Evolutionary conservation across 1,140 invertebrate species (phyloP).

Genomic region (Phymorhynchus buccinoides): DNA sequence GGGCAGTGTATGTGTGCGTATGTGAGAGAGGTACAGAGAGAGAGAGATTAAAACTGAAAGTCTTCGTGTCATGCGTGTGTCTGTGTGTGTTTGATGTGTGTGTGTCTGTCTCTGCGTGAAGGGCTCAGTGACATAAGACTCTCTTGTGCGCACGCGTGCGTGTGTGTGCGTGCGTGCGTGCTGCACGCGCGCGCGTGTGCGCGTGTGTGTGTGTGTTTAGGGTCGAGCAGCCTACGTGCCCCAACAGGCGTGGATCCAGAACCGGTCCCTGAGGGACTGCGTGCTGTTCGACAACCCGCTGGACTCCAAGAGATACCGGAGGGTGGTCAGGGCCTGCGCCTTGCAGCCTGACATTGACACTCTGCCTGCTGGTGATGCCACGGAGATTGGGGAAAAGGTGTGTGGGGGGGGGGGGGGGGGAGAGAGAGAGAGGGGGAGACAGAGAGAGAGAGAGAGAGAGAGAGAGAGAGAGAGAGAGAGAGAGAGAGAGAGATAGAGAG

Average conservation of each 20-base stretch:
- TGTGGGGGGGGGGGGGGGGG: neutral
- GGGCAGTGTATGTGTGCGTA: too few relatives aligned
- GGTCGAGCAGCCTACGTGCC: conserved; percentile 81
- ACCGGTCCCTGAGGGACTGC: conserved; percentile 86
- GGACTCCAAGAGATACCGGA: conserved; percentile 74
- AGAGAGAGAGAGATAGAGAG: too few relatives aligned
- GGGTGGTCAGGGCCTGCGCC: conserved; percentile 75
- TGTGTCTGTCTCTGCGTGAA: too few relatives aligned
- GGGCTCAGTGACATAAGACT: too few relatives aligned
- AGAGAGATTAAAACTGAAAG: too few relatives aligned
- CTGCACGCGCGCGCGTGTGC: too few relatives aligned
- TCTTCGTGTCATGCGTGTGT: too few relatives aligned
- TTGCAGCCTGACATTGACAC: conserved; percentile 82
- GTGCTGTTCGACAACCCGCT: conserved; percentile 80
- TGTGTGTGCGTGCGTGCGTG: neutral
- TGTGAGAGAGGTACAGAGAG: too few relatives aligned
- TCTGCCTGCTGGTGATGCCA: conserved; percentile 80
- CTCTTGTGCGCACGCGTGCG: neutral
- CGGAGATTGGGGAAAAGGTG: conserved; percentile 74
- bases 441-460: too few relatives aligned
- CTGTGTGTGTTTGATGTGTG: too few relatives aligned
- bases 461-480: too few relatives aligned
- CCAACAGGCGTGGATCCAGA: conserved; percentile 89
- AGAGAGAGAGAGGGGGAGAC: neutral
- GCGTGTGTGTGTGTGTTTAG: conserved; percentile 72